Conservation (phyloP, 2,113 vertebrate species). For the Centropus unirufus region DNA sequence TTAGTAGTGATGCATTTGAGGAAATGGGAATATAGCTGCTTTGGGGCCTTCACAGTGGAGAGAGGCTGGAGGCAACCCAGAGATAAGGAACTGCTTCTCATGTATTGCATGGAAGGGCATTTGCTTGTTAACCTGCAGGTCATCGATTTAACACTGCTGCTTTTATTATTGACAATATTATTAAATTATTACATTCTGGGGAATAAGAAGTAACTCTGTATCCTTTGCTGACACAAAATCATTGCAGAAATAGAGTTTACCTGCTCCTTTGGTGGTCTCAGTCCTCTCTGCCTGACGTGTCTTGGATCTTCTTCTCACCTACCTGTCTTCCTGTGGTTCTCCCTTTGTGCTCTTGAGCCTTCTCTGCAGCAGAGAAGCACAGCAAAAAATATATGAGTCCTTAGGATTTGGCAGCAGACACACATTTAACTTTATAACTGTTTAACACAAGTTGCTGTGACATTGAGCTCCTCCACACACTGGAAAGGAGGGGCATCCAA, state of each 20-base stretch:
- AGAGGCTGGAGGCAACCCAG: neutral
- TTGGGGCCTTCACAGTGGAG: neutral
- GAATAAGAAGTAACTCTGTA: neutral
- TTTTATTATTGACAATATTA: neutral
- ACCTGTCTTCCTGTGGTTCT: neutral
- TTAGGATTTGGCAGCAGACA: neutral
- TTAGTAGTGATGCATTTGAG: neutral
- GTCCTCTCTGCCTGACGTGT: neutral
- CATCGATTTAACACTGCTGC: neutral
- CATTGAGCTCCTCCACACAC: neutral
- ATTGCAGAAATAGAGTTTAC: neutral
- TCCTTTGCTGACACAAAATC: neutral
- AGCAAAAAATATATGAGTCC: neutral
- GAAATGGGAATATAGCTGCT: neutral
- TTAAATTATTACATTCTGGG: neutral
- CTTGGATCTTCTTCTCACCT: neutral
- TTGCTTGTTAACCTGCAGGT: neutral
- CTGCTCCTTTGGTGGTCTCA: neutral
- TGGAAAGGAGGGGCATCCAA: neutral
- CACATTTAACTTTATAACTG: rapidly evolving
- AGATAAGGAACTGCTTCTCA: neutral
- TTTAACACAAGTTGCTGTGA: neutral
- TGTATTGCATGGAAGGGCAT: neutral
- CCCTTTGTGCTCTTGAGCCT: neutral
- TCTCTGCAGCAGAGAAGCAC: neutral